Evolutionary conservation across 2,888 invertebrate genomes (phyloP).

Genomic region (Folsomia candida): DNA sequence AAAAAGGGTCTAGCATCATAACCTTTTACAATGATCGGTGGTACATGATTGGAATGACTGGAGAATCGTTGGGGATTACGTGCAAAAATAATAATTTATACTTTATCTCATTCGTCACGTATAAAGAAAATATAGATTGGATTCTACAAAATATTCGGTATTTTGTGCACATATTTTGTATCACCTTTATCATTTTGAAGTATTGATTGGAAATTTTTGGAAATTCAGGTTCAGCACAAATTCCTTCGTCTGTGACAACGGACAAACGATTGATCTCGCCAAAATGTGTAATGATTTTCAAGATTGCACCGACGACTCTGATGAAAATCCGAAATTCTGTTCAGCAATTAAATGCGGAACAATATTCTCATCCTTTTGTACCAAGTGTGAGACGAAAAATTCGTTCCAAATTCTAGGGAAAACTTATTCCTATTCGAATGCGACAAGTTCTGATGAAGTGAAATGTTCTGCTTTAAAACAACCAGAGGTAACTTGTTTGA

Average conservation of each 20-base stretch:
- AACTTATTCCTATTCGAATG: conserved; percentile 27
- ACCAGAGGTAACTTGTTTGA: conserved; percentile 19
- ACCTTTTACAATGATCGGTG: conserved; percentile 30
- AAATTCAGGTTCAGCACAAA: conserved; percentile 20
- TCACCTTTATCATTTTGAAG: background rate
- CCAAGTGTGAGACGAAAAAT: conserved; percentile 1
- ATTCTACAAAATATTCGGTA: conserved; percentile 30
- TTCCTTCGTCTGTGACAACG: conserved; percentile 34
- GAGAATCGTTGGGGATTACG: conserved; percentile 33
- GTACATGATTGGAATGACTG: conserved; percentile 33
- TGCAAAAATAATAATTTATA: conserved; percentile 33
- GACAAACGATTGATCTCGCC: conserved; percentile 17
- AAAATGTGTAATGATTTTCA: conserved; percentile 26
- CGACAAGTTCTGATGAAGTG: conserved; percentile 12
- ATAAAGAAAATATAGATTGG: conserved; percentile 31
- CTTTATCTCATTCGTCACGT: conserved; percentile 32
- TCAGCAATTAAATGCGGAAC: conserved; percentile 15
- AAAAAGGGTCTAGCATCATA: conserved; percentile 31
- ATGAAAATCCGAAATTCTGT: conserved; percentile 25
- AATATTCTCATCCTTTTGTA: conserved; percentile 15
- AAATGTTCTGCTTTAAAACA: conserved; percentile 30
- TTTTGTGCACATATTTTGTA: background rate
- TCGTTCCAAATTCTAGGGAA: conserved; percentile 25
- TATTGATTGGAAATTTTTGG: background rate
- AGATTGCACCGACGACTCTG: conserved; percentile 36